Base-by-base conservation (phyloP, 2,113 vertebrate genomes). In the Brachionichthys hirsutus region DNA sequence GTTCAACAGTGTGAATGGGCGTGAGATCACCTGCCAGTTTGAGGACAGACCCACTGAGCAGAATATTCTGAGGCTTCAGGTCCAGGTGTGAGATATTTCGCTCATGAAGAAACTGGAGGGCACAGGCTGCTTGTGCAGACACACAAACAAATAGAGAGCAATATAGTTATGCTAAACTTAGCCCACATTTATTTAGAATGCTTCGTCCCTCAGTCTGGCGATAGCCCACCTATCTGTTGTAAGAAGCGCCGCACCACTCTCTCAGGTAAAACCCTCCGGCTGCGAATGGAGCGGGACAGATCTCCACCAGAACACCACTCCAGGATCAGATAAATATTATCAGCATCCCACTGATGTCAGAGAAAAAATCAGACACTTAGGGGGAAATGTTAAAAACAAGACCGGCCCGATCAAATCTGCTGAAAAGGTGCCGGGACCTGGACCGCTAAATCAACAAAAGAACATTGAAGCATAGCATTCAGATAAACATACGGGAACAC, bases 271-370 rank as follows among this genome's bases (percentile, higher is more conserved):
- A 94, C 90, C 73, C 95, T 88, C 44, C 95, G 92, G 17, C 73
- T 90, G 1, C 92, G 94, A 81, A 99, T 98, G 83, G 98, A 99
- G 54, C 89, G 91, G 19, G 95, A 99, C 2, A 99, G 89, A 63
- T 99, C 96, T 0, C 97, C 95, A 0, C 94, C 97, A 0, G 96
- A 95, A 0, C 96, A 98, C 90, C 95, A 98, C 73, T 99, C 97
- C 93, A 98, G 90, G 83, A 99, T 98, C 83, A 99, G 89, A 83
- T 96, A 98, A 86, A 99, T 98, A 83, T 98, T 92, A 35, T 97
- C 93, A 2, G 71, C 87, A 88, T 99, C 94, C 97, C 97, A 99
- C 97, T 99, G 83, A 1, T 19, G 12, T 60, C 35, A 67, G 12
- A 62, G 0, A 45, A 20, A 14, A 48, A 16, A n/a, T 34, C 2